Base-by-base conservation (phyloP, 1,140 invertebrate genomes). In the Zaprionus camerounensis region DNA sequence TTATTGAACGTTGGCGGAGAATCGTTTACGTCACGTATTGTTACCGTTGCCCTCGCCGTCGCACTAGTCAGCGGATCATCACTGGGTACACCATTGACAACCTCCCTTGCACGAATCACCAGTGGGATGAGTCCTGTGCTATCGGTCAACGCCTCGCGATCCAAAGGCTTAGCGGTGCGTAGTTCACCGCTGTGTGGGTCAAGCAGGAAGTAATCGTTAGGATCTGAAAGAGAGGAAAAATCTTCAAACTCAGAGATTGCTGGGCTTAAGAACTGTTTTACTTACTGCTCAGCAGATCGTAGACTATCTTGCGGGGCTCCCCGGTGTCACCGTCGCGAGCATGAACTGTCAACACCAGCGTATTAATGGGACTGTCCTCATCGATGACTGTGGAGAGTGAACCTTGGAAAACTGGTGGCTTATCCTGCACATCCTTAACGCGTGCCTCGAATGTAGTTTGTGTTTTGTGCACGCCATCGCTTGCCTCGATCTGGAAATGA, bases 21-120 rank as follows among this genome's bases (percentile, higher is more conserved):
- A 92, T 99, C 98, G 93, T 99, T 99, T 1, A 99, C 97, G 93
- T 99, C 98, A 85, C 95, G 95, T 73, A 99, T 97, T 24, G 96
- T 97, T 13, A 99, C 95, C 0, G 95, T 97, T 11, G 97, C 96
- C 49, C 96, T 95, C 1, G 96, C 95, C 9, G 94, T 94, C 4
- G 96, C 94, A 13, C 95, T 94, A 0, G 96, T 96, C 22, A 95
- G 88, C 5, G 95, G 90, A 80, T 97, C 96, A 81, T 96, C 94
- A 5, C 95, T 93, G 17, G 95, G 95, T 13, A 94, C 91, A 1
- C 96, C 96, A 86, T 97, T 95, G 4, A 97, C 94, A 70, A 97
- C 80, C 93, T 97, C 97, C 31, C 95, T 95, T 4, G 97, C 97
- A 71, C 94, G 94, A 61, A 97, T 94, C 15, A 94, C 94, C 17